phyloP scores from a whole-genome alignment of 2,113 vertebrate species.

The Madoqua kirkii region DNA sequence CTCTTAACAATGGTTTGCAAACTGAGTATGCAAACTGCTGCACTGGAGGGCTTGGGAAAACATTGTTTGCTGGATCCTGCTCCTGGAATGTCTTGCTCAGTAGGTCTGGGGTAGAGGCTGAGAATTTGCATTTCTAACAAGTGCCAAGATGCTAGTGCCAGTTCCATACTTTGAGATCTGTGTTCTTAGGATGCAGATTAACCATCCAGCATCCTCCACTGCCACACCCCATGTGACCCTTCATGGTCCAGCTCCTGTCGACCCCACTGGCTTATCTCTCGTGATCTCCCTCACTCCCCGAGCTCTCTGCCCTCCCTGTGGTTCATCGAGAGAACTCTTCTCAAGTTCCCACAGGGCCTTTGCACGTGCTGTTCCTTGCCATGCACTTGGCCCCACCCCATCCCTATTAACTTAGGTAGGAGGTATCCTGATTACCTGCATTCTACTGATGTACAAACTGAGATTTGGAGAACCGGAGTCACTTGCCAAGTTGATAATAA shows the following conservation, averaged over 20 bases:
- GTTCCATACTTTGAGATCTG: neutral
- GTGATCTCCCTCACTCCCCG: rapidly evolving
- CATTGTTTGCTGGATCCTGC: neutral
- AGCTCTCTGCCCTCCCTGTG: neutral
- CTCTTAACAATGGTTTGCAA: neutral
- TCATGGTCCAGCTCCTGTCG: neutral
- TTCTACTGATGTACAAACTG: neutral
- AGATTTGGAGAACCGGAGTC: neutral
- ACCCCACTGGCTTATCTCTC: neutral
- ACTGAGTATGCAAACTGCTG: rapidly evolving
- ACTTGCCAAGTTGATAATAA: neutral
- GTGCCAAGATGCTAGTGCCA: neutral
- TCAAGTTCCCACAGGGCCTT: neutral
- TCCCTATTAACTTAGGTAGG: neutral
- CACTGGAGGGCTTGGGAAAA: neutral
- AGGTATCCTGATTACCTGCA: neutral
- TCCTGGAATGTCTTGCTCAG: neutral
- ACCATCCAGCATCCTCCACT: neutral
- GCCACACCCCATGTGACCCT: rapidly evolving
- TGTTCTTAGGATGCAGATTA: neutral
- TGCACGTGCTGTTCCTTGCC: neutral
- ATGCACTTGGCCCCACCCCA: neutral
- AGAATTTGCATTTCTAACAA: neutral
- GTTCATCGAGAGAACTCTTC: neutral
- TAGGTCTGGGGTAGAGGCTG: neutral